phyloP scores from a whole-genome alignment of 1,140 invertebrate species.

The Drosophila pachea region DNA sequence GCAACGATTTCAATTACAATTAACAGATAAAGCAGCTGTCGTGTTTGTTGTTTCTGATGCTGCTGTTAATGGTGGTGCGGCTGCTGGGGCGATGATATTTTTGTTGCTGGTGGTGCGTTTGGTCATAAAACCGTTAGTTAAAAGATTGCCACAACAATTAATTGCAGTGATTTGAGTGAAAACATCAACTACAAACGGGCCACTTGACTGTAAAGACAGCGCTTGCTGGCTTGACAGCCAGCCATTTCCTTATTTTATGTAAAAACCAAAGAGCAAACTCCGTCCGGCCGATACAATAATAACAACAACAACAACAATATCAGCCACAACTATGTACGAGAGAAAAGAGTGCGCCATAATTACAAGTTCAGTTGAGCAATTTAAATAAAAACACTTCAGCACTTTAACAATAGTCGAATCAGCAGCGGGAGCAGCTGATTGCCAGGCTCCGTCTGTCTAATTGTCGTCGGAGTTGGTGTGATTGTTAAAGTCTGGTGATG shows the following conservation, averaged over 20 bases:
- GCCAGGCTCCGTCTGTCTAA: constrained; percentile 14
- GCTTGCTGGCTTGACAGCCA: constrained; percentile 22
- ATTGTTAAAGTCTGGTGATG: constrained; percentile 57
- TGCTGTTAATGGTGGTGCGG: constrained; percentile 15
- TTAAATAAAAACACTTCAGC: constrained; percentile 76
- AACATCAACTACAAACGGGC: constrained; percentile 33
- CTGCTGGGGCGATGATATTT: constrained; percentile 5
- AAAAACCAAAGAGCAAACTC: constrained; percentile 39
- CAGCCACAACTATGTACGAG: neutral
- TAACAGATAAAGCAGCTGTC: constrained; percentile 59
- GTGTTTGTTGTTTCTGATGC: constrained; percentile 23
- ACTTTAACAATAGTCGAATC: constrained; percentile 68
- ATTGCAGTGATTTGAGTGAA: constrained; percentile 59
- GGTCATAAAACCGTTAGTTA: constrained; percentile 72
- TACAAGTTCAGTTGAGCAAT: constrained; percentile 75
- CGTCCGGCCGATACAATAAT: constrained; percentile 33
- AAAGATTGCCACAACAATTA: constrained; percentile 67
- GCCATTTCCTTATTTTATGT: constrained; percentile 52
- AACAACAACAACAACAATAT: constrained; percentile 30
- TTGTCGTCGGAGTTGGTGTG: constrained; percentile 28
- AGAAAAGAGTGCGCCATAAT: constrained; percentile 51
- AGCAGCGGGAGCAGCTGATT: constrained; percentile 19
- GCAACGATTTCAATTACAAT: constrained; percentile 71
- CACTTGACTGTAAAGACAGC: constrained; percentile 49
- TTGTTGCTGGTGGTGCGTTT: constrained; percentile 24